Evolutionary conservation across 2,888 invertebrate species (phyloP), one percentile per base, ranked within the genome.

Genomic region (Hoplodrina blanda): DNA sequence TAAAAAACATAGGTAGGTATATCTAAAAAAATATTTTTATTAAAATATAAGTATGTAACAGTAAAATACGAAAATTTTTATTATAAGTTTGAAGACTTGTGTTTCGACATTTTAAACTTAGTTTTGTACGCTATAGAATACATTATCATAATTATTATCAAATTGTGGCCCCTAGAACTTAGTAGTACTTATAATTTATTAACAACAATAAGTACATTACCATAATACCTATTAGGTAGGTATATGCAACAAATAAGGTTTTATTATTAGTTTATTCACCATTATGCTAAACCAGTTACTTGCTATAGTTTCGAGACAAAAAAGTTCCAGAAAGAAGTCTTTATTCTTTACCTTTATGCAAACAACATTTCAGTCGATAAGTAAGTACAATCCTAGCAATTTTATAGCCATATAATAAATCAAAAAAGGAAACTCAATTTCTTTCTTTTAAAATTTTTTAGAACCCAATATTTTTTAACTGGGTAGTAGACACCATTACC

Each of bases 11-110:
- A 15, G 44, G 54, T 15, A 20, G 17, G 59, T n/a, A 20, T 20
- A 15, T 49, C 4, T 67, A 60, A 55, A 80, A 80, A 80, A 67
- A 75, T 13, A 50, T 62, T 68, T 80, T 80, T 80, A 78, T 57
- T 80, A 67, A 78, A 75, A 72, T 71, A 74, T 71, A 46, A 17
- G 46, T n/a, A n/a, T n/a, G n/a, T 46, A 76, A 71, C 61, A 59
- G 44, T 65, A 50, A 44, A 76, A 62, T 75, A 54, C 8, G 25
- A 46, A 15, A 46, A 46, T 46, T 5, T 56, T 46, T 46, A 25
- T 56, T 68, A 61, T 41, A 46, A 11, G 11, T 46, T 15, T 4
- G 13, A 57, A 73, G 57, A 73, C 44, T 50, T 33, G 30, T 52
- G 46, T 64, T 70, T 61, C 8, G 30, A 73, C 57, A 59, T 57